phyloP scores from a whole-genome alignment of 1,140 invertebrate genomes.

The Gryon sp. region DNA sequence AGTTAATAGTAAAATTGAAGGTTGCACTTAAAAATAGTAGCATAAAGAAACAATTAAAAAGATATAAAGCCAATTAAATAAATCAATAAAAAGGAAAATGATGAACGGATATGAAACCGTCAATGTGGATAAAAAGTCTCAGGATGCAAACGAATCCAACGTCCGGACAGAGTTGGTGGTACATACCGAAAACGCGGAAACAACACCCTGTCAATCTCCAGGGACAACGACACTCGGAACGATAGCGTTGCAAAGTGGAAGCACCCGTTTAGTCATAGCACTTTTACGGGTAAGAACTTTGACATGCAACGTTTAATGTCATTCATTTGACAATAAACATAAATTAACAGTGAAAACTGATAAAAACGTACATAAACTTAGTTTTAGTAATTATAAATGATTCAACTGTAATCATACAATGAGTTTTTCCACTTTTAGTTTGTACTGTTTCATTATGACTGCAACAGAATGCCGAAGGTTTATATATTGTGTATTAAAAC shows the following conservation, averaged over 20 bases:
- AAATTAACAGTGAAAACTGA: no score
- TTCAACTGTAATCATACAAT: no score
- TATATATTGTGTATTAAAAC: no score
- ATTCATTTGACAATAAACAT: no score
- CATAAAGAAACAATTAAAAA: neutral
- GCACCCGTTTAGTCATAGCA: slow-evolving; percentile 92
- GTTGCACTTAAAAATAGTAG: neutral
- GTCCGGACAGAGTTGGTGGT: slow-evolving; percentile 55
- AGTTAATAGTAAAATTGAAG: no score
- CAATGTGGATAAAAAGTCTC: slow-evolving; percentile 62
- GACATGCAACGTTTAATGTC: no score
- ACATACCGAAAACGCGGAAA: slow-evolving; percentile 50
- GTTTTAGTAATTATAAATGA: no score
- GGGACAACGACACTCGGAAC: slow-evolving; percentile 90
- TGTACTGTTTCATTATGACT: no score
- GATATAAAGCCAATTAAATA: neutral
- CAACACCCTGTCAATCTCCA: slow-evolving; percentile 58
- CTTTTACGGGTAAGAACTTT: slow-evolving; percentile 89
- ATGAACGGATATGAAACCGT: slow-evolving; percentile 71
- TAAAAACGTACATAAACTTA: no score
- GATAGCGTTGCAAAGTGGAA: slow-evolving; percentile 93
- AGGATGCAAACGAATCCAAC: slow-evolving; percentile 57
- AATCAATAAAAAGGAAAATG: slow-evolving; percentile 60
- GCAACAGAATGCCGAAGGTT: no score
- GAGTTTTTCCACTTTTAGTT: no score